Conservation (phyloP, 1,140 invertebrate genomes). For the Papilio polyxenes region DNA sequence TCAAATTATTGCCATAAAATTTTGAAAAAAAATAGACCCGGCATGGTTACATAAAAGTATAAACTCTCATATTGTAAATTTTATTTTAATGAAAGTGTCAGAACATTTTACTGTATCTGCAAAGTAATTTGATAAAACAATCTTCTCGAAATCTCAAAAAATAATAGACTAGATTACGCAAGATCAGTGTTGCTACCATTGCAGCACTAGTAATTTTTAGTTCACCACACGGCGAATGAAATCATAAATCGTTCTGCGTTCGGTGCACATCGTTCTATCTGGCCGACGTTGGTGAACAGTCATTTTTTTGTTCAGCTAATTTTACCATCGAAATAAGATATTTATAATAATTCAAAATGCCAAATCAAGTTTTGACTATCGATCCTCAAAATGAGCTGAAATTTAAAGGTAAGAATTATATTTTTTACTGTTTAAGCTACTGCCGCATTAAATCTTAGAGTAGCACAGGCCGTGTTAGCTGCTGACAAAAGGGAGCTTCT, state of each 20-base stretch:
- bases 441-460: conserved; percentile 72
- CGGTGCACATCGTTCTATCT: conserved; percentile 70
- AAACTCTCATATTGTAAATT: too few relatives aligned
- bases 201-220: conserved; percentile 58
- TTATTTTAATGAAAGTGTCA: too few relatives aligned
- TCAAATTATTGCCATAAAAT: neutral
- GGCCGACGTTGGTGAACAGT: conserved; percentile 69
- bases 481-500: conserved; percentile 80
- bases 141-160: too few relatives aligned
- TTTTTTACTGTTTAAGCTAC: conserved; percentile 51
- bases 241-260: conserved; percentile 52
- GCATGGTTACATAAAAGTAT: too few relatives aligned
- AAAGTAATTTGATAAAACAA: too few relatives aligned
- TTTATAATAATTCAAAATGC: conserved; percentile 77
- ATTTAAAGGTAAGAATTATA: conserved; percentile 84
- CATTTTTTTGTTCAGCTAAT: conserved; percentile 63
- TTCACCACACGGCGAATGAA: conserved; percentile 53
- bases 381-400: conserved; percentile 87
- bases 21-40: too few relatives aligned
- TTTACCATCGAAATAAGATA: conserved; percentile 66
- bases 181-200: neutral
- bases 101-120: too few relatives aligned
- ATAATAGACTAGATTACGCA: neutral
- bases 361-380: conserved; percentile 85
- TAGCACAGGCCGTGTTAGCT: conserved; percentile 73